Conservation (phyloP, 2,888 invertebrate genomes). For the Campaea margaritaria region DNA sequence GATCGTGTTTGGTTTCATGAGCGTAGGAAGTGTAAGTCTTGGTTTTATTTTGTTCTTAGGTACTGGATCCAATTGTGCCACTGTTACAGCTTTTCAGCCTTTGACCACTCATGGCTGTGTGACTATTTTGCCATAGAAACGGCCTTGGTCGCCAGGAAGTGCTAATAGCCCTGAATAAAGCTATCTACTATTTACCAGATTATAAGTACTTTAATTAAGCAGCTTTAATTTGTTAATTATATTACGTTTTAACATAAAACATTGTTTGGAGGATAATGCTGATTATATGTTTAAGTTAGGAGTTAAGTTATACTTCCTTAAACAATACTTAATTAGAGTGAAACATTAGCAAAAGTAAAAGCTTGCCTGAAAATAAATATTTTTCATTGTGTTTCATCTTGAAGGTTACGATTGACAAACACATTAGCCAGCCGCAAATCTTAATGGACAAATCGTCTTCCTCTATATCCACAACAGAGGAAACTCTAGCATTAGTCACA, state of each 20-base stretch:
- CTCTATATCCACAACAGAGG: constrained; percentile 22
- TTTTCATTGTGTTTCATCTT: background rate
- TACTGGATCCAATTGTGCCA: background rate
- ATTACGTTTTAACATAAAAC: no score
- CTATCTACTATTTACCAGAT: background rate
- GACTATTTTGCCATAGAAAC: background rate
- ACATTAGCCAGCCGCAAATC: constrained; percentile 4
- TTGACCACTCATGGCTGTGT: background rate
- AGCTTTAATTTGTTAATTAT: no score
- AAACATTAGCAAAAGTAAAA: no score
- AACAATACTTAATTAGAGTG: no score
- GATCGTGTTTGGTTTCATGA: no score
- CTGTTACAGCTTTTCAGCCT: background rate
- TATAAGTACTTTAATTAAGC: no score
- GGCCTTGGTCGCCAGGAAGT: constrained; percentile 1
- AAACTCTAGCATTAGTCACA: constrained; percentile 39
- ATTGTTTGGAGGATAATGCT: no score
- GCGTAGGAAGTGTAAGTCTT: background rate
- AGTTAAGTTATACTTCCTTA: no score
- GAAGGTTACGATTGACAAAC: background rate
- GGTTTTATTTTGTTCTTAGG: background rate
- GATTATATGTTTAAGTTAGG: no score
- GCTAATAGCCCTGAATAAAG: background rate
- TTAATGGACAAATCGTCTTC: constrained; percentile 21
- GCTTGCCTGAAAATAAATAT: no score